Base-by-base conservation (phyloP, 1,140 invertebrate genomes). In the Chlorops oryzae region DNA sequence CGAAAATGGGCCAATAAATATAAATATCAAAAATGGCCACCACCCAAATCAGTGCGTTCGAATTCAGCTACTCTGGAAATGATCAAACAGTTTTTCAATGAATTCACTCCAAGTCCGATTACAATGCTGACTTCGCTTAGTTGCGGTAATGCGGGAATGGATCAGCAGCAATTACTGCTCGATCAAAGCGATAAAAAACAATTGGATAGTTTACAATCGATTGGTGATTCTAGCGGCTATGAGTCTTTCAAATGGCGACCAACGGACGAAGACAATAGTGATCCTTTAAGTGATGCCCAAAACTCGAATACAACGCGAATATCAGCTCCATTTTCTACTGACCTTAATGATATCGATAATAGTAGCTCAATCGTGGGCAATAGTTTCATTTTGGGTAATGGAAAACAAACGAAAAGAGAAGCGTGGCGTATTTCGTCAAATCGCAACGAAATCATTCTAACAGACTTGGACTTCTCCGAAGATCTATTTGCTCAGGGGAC, bases 141-240 rank as follows among this genome's bases (percentile, higher is more conserved):
- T 18, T 13, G 13, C 39, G 35, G 35, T 44, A n/a, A 13, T 3
- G 15, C 10, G 5, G 23, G 41, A 51, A 39, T 51, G 22, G 15
- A 51, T 18, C 9, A 15, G 18, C 42, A 17, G 50, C 1, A 41
- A 54, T 5, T 5, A 15, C 13, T 3, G 15, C 0, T 44, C 25
- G 54, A 59, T 35, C 40, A 51, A 10, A 51, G 58, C 12, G 66
- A 70, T 34, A 58, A 58, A 35, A 73, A 68, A 27, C 76, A 77
- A 55, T 62, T 73, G 13, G 78, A 81, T 58, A 85, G 81, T 71
- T 72, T 86, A 39, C 80, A 81, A 37, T 90, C 87, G 0, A 76
- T 85, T 15, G 86, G 85, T 3, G 86, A 90, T 52, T 90, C 86
- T 55, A 90, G 87, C 65, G 88, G 87, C 23, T 90, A 90, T 59